Base-by-base conservation (phyloP, 2,888 invertebrate genomes). In the Oeneis ivallda region DNA sequence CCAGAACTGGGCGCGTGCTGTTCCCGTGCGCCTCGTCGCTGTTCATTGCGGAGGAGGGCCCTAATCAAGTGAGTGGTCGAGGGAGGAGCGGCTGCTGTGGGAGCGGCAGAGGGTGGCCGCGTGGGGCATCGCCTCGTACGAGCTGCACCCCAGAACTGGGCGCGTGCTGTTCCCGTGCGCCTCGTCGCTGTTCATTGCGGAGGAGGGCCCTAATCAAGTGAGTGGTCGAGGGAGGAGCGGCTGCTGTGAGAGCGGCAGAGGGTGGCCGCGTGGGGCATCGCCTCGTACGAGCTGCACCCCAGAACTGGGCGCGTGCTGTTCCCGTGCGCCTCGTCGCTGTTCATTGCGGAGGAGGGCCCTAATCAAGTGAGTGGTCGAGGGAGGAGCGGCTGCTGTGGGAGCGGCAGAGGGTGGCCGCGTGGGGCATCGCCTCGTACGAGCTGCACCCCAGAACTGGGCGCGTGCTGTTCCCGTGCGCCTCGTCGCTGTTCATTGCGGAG, bases 341-440 rank as follows among this genome's bases (percentile, higher is more conserved):
- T 96, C 85, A 96, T 97, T 64, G 98, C 98, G 1, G 88, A 89
- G 37, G 91, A 92, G 68, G 78, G 83, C 0, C n/a, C n/a, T n/a
- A n/a, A n/a, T n/a, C n/a, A n/a, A n/a, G n/a, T n/a, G n/a, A 93
- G 77, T 94, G 95, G 93, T 97, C 97, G 0, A 93, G 96, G 43
- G 98, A 98, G 81, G 98, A 98, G 81, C 97, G 98, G 82, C 85
- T 99, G 61, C 92, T 98, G 68, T 95, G 97, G 93, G 99, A 99
- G 84, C 89, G 99, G 34, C 98, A 98, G 87, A 93, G 99, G 63
- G 93, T 98, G 50, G 96, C 98, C 0, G 96, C 96, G 0, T 97
- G 97, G 95, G 98, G 99, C 26, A 98, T 99, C 65, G 98, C 98
- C 0, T 96, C 97, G 0, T 99, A 98, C 79, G 98, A 98, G 83